These are phyloP conservation scores for Psilopogon haemacephalus DNA, from an alignment of 2,113 vertebrate genomes.

Conservation along the genomic window DNA sequence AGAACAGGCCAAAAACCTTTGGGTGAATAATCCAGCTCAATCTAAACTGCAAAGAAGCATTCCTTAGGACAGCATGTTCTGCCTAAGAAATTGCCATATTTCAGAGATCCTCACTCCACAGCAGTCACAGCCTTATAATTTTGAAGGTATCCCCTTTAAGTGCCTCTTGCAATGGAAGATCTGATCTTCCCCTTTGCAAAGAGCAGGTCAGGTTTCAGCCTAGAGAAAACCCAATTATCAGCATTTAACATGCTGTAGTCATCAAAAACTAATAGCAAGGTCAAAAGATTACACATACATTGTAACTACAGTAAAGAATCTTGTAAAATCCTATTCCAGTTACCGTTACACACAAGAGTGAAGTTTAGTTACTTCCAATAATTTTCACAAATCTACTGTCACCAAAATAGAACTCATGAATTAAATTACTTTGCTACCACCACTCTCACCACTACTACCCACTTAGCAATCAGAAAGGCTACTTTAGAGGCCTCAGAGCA, in stretches of 20 bases:
- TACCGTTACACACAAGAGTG: neutral
- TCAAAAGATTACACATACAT: constrained; percentile 40
- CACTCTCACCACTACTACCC: neutral
- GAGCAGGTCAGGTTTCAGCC: constrained; percentile 45
- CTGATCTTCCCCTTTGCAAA: neutral
- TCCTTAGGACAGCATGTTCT: neutral
- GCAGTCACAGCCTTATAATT: neutral
- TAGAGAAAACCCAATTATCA: constrained; percentile 36
- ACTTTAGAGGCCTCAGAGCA: neutral
- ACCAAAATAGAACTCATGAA: neutral
- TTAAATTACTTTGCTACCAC: neutral
- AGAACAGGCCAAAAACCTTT: neutral
- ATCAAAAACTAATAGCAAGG: constrained; percentile 24
- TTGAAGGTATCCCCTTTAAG: neutral
- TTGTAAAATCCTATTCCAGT: neutral
- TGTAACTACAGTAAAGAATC: constrained; percentile 8
- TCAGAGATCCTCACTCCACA: neutral
- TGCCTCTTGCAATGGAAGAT: neutral
- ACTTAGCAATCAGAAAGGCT: neutral
- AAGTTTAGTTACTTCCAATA: neutral
- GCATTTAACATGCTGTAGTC: constrained; percentile 16
- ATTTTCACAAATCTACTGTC: constrained; percentile 8
- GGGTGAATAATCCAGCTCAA: neutral
- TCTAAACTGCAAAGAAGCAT: neutral
- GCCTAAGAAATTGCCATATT: neutral